Evolutionary conservation across 2,113 vertebrate species (phyloP).

Genomic region (Sinocyclocheilus anophthalmus): DNA sequence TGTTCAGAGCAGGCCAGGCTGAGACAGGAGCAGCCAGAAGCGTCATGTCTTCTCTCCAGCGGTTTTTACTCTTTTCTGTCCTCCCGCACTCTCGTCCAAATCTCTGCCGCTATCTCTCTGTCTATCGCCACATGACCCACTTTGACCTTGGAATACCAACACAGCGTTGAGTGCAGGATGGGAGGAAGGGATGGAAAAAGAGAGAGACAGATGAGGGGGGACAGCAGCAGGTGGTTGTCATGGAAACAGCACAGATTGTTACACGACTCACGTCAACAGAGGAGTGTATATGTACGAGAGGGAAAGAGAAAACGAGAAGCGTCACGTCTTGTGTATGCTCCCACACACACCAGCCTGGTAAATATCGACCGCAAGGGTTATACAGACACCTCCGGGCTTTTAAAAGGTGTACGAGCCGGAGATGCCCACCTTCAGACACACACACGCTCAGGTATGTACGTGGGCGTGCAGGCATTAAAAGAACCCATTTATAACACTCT

Average conservation of each 20-base stretch:
- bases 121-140: constrained; percentile 64
- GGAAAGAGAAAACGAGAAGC: constrained; percentile 29
- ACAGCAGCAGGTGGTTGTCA: constrained; percentile 81
- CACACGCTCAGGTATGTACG: background rate
- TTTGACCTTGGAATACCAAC: constrained; percentile 67
- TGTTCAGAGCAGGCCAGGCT: constrained; percentile 6
- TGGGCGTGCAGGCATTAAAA: background rate
- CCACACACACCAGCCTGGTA: constrained; percentile 56
- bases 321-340: constrained; percentile 64
- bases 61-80: constrained; percentile 45
- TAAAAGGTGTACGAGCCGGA: constrained; percentile 14
- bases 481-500: constrained; percentile 1
- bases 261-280: constrained; percentile 79
- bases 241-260: constrained; percentile 81
- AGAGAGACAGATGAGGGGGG: constrained; percentile 71
- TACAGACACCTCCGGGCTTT: constrained; percentile 12
- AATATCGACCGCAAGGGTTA: constrained; percentile 46
- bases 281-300: constrained; percentile 61
- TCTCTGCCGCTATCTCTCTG: constrained; percentile 63
- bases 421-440: background rate
- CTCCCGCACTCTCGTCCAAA: constrained; percentile 52
- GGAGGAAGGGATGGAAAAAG: constrained; percentile 45
- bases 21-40: background rate
- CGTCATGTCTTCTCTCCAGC: constrained; percentile 51
- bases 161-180: constrained; percentile 39